These are phyloP conservation scores for Branchellion lobata DNA, from an alignment of 2,888 invertebrate genomes.

Conservation along the genomic window DNA sequence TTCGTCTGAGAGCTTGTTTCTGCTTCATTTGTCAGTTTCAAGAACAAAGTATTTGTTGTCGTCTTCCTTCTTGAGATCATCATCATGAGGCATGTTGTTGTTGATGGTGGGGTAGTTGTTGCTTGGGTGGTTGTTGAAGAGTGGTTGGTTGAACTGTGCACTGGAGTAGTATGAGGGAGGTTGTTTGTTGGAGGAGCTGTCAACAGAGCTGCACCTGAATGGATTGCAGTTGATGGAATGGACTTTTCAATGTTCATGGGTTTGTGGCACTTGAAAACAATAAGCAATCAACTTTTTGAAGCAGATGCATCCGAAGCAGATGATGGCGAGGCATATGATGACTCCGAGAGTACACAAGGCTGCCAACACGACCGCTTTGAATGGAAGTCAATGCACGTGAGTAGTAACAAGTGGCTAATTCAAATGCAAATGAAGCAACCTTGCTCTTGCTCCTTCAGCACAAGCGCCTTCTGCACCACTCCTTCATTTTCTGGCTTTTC, in stretches of 20 bases:
- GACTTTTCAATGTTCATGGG: too few species aligned
- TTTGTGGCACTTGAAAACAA: too few species aligned
- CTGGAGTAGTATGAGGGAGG: not conserved
- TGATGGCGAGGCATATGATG: not conserved
- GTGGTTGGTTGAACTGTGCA: conserved; percentile 1
- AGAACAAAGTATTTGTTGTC: conserved; percentile 32
- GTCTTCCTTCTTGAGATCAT: conserved; percentile 5
- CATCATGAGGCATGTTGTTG: not conserved
- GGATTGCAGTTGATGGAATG: too few species aligned
- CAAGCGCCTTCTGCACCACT: not conserved
- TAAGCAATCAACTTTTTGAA: not conserved
- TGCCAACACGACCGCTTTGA: not conserved
- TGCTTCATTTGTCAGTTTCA: not conserved
- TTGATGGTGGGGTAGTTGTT: conserved; percentile 6
- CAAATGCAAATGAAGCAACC: not conserved
- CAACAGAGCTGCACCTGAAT: not conserved
- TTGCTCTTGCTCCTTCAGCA: not conserved
- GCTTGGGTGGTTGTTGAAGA: not conserved
- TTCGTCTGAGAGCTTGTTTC: too few species aligned
- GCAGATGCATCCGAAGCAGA: conserved; percentile 19
- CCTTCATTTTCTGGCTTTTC: not conserved
- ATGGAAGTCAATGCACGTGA: too few species aligned
- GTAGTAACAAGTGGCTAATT: too few species aligned
- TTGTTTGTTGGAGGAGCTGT: not conserved
- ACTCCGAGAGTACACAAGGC: not conserved